Base-by-base conservation (phyloP, 1,140 invertebrate species). In the Conus ventricosus region DNA sequence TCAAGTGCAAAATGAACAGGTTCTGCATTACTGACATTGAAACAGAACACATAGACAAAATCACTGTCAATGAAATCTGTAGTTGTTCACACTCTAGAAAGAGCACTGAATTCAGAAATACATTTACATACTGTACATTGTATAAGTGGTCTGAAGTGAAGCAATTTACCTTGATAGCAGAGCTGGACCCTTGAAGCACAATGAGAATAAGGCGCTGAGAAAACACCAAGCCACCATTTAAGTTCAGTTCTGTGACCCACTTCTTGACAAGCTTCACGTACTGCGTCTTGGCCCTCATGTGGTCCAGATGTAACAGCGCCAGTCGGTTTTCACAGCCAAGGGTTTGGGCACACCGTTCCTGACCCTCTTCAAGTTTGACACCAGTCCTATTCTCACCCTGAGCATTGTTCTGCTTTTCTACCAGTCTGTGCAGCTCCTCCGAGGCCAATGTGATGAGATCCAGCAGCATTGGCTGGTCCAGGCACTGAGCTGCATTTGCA, bases 221-320 rank as follows among this genome's bases (percentile, higher is more conserved):
- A 63, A 92, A 92, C 10, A 92, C 54, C 10, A 92, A 83, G 23
- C 89, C 67, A 13, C 92, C 92, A 80, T 51, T 89, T 54, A 92
- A 80, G 20, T 60, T 57, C 60, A 92, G 78, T 8, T 91, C 89
- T 55, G 60, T 55, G 11, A 71, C 85, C 92, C 92, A 92, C 55
- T 91, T 92, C 87, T 89, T 87, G n/a, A 92, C 91, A 15, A 88
- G 71, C 81, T 92, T 92, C 10, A 90, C 25, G 53, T 92, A 92
- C 67, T 85, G 88, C 7, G 85, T 84, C 84, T 90, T 90, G 15
- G 91, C 84, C 25, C 91, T 55, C 92, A 92, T 92, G 76, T 92
- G 92, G 85, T 92, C 92, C 53, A 92, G 23, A 13, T 89, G 89
- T 67, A 92, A 39, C 53, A 92, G 20, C 15, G 27, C 85, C 67